Base-by-base conservation (phyloP, 2,113 vertebrate genomes). In the Chaetura pelagica region DNA sequence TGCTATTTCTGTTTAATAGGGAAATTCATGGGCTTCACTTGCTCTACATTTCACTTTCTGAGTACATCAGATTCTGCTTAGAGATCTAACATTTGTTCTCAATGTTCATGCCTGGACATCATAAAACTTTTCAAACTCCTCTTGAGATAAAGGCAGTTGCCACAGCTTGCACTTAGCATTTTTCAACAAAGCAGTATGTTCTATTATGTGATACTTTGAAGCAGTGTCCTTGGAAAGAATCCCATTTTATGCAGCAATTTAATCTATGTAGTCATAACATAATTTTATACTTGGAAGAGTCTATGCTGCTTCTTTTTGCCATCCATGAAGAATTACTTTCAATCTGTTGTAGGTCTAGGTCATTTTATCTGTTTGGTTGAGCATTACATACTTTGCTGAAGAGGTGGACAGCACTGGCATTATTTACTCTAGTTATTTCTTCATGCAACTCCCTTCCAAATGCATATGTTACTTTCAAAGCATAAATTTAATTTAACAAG, bases 281-380 rank as follows among this genome's bases (percentile, higher is more conserved):
- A 64, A 69, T 91, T 89, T 87, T 95, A 58, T 75, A 84, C 27
- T 64, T 94, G n/a, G 38, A 84, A 72, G 44, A 87, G 77, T 64
- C 44, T 75, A 15, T 46, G 26, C 57, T 84, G 40, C 20, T 80
- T 68, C 61, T 91, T n/a, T 86, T 89, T 77, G 32, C 68, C 6
- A 19, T 78, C 23, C 27, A 68, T 63, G 48, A 87, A 90, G 57
- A 89, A 71, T 72, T 80, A 62, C 26, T 93, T 42, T 82, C 57
- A 87, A 30, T 32, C 19, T 82, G 24, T 68, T 62, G 16, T 85
- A 68, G 84, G 34, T 4, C 5, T 88, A 23, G 34, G 72, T 72
- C 23, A 66, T 82, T 87, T 84, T 62, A 35, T 59, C 17, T 63
- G 27, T 68, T 62, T 75, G 19, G 82, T 69, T 82, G 52, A 84